Conservation (phyloP, 2,888 invertebrate species). For the Clistopyga incitator region DNA sequence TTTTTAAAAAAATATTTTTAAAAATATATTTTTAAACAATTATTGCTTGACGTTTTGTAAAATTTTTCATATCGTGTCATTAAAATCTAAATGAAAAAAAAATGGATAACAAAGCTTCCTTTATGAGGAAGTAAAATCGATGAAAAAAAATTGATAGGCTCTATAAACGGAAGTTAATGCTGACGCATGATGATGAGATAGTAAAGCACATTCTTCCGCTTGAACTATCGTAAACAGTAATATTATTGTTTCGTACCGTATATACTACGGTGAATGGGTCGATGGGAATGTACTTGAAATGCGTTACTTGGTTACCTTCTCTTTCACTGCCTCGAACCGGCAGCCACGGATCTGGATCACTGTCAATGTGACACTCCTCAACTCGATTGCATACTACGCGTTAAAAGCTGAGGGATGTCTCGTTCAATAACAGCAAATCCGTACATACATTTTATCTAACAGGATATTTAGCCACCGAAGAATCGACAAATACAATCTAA, state of each 20-base stretch:
- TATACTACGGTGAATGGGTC: conserved; percentile 12
- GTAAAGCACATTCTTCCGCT: not conserved
- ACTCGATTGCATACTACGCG: conserved; percentile 18
- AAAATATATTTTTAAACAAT: too few species aligned
- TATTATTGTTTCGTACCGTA: not conserved
- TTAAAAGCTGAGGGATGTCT: not conserved
- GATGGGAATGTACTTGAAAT: conserved; percentile 33
- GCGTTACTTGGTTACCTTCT: conserved; percentile 48
- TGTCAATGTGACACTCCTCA: conserved; percentile 47
- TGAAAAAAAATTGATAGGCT: not conserved
- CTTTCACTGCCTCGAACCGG: conserved; percentile 57
- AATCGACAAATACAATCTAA: not conserved
- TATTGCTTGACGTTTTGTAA: too few species aligned
- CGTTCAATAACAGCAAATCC: not conserved
- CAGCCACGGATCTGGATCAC: conserved; percentile 50
- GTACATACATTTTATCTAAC: not conserved
- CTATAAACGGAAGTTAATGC: not conserved
- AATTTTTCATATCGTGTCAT: too few species aligned
- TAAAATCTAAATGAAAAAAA: too few species aligned
- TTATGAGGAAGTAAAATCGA: not conserved
- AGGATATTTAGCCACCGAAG: not conserved
- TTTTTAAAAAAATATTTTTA: too few species aligned
- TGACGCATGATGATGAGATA: not conserved
- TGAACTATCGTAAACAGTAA: not conserved
- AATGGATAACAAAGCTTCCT: too few species aligned